Evolutionary conservation across 2,113 vertebrate genomes (phyloP).

Genomic region (Syngnathus scovelli): DNA sequence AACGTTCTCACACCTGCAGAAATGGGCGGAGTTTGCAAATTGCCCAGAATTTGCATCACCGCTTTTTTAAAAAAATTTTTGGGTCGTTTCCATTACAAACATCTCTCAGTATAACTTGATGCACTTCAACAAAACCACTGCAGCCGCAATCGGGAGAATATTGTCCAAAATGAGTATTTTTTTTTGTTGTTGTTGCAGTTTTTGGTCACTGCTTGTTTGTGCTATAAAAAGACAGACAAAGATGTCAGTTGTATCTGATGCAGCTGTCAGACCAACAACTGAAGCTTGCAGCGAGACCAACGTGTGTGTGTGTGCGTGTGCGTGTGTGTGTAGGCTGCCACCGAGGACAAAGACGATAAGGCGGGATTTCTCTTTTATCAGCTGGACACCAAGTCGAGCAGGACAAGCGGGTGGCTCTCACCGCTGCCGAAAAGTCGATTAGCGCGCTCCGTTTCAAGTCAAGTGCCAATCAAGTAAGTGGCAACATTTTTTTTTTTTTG

Average conservation of each 20-base stretch:
- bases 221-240: slow-evolving; percentile 17
- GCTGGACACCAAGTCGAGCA: slow-evolving; percentile 24
- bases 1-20: slow-evolving; percentile 18
- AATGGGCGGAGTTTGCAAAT: too few species aligned
- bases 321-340: slow-evolving; percentile 19
- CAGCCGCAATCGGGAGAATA: neutral
- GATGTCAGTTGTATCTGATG: slow-evolving; percentile 52
- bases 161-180: neutral
- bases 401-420: slow-evolving; percentile 21
- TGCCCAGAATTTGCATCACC: too few species aligned
- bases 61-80: too few species aligned
- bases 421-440: slow-evolving; percentile 13
- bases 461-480: neutral
- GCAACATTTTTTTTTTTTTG: neutral
- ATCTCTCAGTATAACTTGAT: neutral
- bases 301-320: slow-evolving; percentile 11
- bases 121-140: neutral
- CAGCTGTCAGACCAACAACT: slow-evolving; percentile 30
- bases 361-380: slow-evolving; percentile 39
- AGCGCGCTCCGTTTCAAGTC: slow-evolving; percentile 5
- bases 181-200: neutral
- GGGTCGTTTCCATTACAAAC: neutral
- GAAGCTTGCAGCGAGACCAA: slow-evolving; percentile 21
- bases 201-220: neutral
- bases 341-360: slow-evolving; percentile 50